Evolutionary conservation across 2,888 invertebrate genomes (phyloP), one percentile per base, ranked within the genome.

Genomic region (Pseudococcus jackbeardsleyi): DNA sequence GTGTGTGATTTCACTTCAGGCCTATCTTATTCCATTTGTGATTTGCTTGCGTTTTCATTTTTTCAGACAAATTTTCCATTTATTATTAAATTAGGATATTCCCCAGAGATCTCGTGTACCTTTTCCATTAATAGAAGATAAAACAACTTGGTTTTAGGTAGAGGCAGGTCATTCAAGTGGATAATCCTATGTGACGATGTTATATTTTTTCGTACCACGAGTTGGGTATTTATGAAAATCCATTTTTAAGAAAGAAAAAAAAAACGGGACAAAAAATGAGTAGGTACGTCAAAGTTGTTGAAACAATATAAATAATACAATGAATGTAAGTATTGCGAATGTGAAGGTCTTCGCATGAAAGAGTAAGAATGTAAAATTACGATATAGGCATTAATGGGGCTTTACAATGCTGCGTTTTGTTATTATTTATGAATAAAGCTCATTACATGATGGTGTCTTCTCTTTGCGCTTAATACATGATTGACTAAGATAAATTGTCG

Each of bases 391-490:
- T 72, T 72, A 72, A 72, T 33, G 26, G 15, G 33, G 68, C 26
- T 33, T 72, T 72, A 33, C 68, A 33, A 72, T 72, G 68, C 68
- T 72, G 68, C 15, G 68, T 33, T 72, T 33, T 72, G 68, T 72
- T 72, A 72, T 72, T 72, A 72, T 72, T 72, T 72, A 72, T 72
- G 68, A 72, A 72, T 72, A 72, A 72, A 72, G 33, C 68, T 72
- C 68, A 33, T 72, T 72, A 72, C 68, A 72, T 26, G 33, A 72
- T 72, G 68, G 15, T 72, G 33, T 72, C 68, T 72, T 72, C 68
- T 72, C 68, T 72, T 26, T 72, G 68, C 33, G 22, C 68, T 72
- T 72, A 33, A 72, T 72, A 72, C 68, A 33, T 72, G 68, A 72
- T 72, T 72, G 68, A 72, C 68, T 72, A 72, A 72, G 68, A 72